Evolutionary conservation across 2,797 vertebrate genomes (phyloP).

Genomic region (Sebastes matsubarae): DNA sequence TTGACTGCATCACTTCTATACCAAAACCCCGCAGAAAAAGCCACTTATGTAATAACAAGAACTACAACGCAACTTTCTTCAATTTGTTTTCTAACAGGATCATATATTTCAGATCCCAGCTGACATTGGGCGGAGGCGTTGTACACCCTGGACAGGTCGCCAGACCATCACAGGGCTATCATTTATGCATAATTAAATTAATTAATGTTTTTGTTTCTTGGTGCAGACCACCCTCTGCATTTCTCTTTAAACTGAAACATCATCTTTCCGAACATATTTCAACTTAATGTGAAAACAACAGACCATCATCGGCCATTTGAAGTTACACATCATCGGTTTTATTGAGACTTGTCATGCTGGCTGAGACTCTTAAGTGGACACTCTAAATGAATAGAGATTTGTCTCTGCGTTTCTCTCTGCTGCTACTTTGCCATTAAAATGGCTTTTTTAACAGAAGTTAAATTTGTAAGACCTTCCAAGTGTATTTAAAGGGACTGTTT

Average conservation of each 20-base stretch:
- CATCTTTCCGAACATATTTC: conserved; percentile 31
- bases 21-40: neutral
- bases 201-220: neutral
- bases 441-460: neutral
- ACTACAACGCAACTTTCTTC: neutral
- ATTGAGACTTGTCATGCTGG: conserved; percentile 27
- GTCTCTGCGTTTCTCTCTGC: neutral
- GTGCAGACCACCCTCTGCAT: neutral
- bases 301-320: conserved; percentile 15
- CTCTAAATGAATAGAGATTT: neutral
- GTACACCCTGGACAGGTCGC: too few species aligned
- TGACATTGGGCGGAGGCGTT: too few species aligned
- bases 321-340: conserved; percentile 33
- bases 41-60: neutral
- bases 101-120: neutral
- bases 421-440: neutral
- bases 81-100: neutral
- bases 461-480: neutral
- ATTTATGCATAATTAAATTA: neutral
- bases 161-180: neutral
- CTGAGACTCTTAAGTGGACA: conserved; percentile 9
- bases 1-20: neutral
- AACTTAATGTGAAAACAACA: conserved; percentile 43
- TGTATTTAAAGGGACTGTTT: neutral
- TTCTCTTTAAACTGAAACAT: conserved; percentile 18